Evolutionary conservation across 2,888 invertebrate species (phyloP).

Genomic region (Rhopalosiphum nymphaeae): DNA sequence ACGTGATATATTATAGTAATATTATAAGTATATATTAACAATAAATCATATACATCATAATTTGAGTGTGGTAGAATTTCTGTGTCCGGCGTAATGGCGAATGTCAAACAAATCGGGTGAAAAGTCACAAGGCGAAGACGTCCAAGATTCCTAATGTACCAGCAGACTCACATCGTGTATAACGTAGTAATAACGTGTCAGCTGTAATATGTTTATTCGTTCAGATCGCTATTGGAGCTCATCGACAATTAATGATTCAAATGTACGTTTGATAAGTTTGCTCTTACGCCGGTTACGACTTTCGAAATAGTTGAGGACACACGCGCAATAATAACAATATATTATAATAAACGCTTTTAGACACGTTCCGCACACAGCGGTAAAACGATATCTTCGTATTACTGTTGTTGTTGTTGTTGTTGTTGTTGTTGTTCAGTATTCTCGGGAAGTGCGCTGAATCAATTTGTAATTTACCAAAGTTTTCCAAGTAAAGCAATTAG

Average conservation of each 20-base stretch:
- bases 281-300: not conserved
- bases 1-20: not conserved
- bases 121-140: not conserved
- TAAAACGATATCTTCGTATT: not conserved
- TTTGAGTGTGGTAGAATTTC: not conserved
- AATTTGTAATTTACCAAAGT: constrained; percentile 33
- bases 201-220: not conserved
- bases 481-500: constrained; percentile 11
- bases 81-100: not conserved
- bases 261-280: not conserved
- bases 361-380: not conserved
- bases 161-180: not conserved
- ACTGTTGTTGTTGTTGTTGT: not conserved
- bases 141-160: not conserved
- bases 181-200: not conserved
- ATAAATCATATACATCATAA: not conserved
- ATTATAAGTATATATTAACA: not conserved
- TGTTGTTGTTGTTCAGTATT: not conserved
- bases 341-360: not conserved
- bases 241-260: not conserved
- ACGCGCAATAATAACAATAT: not conserved
- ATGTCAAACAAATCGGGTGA: not conserved
- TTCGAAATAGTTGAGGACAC: not conserved
- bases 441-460: not conserved
- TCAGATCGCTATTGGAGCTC: not conserved